Evolutionary conservation across 2,888 invertebrate genomes (phyloP).

Genomic region (Octonoba sinensis): DNA sequence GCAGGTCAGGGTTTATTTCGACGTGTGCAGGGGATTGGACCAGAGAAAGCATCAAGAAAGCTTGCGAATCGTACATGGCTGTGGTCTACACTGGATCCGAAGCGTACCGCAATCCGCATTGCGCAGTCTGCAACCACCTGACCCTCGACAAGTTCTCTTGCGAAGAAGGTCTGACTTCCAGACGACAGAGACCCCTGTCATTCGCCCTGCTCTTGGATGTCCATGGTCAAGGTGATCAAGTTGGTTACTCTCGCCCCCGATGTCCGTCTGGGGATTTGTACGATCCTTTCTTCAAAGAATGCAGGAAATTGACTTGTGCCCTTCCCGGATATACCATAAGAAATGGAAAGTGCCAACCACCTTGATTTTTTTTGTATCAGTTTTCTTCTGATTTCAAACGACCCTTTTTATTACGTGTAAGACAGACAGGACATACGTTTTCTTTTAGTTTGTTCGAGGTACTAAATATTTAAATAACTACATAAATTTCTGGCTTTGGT

Average conservation of each 20-base stretch:
- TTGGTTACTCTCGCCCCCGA: conserved; percentile 68
- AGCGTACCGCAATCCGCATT: conserved; percentile 73
- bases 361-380: no score
- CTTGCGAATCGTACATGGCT: conserved; percentile 72
- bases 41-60: conserved; percentile 11
- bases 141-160: conserved; percentile 67
- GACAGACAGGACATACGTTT: no score
- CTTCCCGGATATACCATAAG: conserved; percentile 68
- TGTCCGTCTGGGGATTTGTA: conserved; percentile 72
- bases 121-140: conserved; percentile 73
- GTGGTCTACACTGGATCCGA: conserved; percentile 69
- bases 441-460: no score
- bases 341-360: conserved; percentile 68
- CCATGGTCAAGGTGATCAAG: conserved; percentile 65
- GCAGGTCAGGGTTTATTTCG: conserved; percentile 11
- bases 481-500: no score
- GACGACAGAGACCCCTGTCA: conserved; percentile 22
- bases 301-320: conserved; percentile 71
- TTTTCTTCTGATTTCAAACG: no score
- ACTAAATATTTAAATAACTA: no score
- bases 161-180: not conserved
- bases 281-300: conserved; percentile 73
- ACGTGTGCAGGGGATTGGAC: conserved; percentile 8
- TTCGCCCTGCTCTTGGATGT: conserved; percentile 40
- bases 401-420: no score